Percentiles rank a stretch among this genome's conserved stretches.
These are phyloP conservation scores for Zaprionus obscuricornis DNA, from an alignment of 2,888 invertebrate genomes.

Conservation along the genomic window DNA sequence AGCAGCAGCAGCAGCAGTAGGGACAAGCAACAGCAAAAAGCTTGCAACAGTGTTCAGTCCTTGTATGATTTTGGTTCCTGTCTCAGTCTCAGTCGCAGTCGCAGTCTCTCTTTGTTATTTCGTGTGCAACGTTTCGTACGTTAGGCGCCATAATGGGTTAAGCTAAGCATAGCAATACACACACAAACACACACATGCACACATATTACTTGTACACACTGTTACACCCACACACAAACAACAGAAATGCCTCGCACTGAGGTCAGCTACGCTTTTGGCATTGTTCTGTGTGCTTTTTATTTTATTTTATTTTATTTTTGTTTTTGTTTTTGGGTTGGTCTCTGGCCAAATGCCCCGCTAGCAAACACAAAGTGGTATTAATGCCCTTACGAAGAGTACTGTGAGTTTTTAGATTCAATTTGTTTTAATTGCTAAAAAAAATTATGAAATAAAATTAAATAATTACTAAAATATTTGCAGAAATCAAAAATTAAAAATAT, in stretches of 20 bases:
- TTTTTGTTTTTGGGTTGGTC: constrained; percentile 46
- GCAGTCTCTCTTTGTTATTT: constrained; percentile 19
- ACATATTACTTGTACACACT: constrained; percentile 2
- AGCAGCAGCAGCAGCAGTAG: neutral
- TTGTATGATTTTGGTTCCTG: constrained; percentile 1
- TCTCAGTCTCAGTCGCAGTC: constrained; percentile 1
- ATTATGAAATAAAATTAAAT: neutral
- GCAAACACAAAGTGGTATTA: constrained; percentile 27
- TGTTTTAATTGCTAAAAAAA: neutral
- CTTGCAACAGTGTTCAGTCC: constrained; percentile 24
- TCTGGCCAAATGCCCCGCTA: constrained; percentile 26
- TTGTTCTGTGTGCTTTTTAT: constrained; percentile 40
- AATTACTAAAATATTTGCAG: neutral
- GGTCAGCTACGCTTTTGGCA: constrained; percentile 56
- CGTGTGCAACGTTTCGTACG: constrained; percentile 53
- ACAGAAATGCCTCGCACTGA: constrained; percentile 42
- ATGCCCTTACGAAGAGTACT: constrained; percentile 2
- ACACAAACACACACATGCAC: constrained; percentile 18
- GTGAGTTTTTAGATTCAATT: neutral
- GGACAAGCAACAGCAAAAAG: neutral
- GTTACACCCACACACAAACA: constrained; percentile 20
- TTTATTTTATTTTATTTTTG: constrained; percentile 5
- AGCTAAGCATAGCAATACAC: constrained; percentile 57
- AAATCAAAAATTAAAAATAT: neutral
- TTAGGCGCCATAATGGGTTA: constrained; percentile 71